Evolutionary conservation across 2,113 vertebrate genomes (phyloP), one percentile per base, ranked within the genome.

Genomic region (Brachionichthys hirsutus): DNA sequence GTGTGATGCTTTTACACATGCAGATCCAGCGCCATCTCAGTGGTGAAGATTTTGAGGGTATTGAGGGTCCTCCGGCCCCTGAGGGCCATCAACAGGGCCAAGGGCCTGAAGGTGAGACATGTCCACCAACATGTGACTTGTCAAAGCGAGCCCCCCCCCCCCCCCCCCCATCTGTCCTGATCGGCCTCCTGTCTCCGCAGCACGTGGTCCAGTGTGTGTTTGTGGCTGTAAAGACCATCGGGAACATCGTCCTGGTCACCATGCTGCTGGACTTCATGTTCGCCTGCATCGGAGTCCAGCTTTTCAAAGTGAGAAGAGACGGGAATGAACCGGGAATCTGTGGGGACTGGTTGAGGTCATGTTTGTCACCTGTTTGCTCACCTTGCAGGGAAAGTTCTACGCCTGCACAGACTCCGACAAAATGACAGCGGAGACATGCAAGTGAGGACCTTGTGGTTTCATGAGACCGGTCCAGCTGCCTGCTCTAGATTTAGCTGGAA

Each of bases 201-300:
- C 95, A 97, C 0, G 95, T 98, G 66, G 95, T 98, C 30, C 95
- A 97, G 83, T 98, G 95, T 0, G 92, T 97, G 56, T 98, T 98
- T 0, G 95, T 98, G 71, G 95, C 95, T 56, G 92, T 98, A 80
- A 94, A 95, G 88, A 98, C 95, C 2, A 98, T 98, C 0, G 95
- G 95, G 12, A 98, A 98, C 79, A 97, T 98, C 0, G 94, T 98
- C 9, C 78, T 97, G 15, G 94, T 98, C 68, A 96, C 94, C 0
- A 94, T 95, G 0, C 77, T 98, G 61, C 89, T 98, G 71, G 95
- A 98, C 82, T 98, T 98, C 88, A 95, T 97, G 90, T 98, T 98
- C 9, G 94, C 95, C 70, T 98, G 95, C 86, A 94, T 98, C 0
- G 95, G 95, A 0, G 95, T 98, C 12, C 95, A 98, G 81, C 94